A percentile compares a stretch with the other conserved stretches of the same genome.
phyloP scores from a whole-genome alignment of 2,888 invertebrate species.

The Hydrotaea cyrtoneurina region DNA sequence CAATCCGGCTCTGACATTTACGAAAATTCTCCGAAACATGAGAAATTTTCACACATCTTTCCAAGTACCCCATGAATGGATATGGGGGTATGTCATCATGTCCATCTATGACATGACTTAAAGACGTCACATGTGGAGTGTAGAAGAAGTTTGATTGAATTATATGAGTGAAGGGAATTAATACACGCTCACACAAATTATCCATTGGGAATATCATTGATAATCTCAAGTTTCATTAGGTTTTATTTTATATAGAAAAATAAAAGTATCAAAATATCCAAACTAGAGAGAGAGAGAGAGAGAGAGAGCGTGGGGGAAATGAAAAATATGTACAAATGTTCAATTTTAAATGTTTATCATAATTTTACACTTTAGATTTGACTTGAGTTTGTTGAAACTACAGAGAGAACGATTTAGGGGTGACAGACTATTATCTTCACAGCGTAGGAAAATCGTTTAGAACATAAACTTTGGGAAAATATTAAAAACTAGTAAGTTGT shows the following conservation, averaged over 20 bases:
- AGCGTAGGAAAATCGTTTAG: too few species aligned
- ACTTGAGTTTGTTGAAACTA: not conserved
- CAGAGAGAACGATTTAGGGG: not conserved
- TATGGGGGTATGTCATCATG: not conserved
- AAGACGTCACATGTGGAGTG: not conserved
- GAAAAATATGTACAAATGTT: not conserved
- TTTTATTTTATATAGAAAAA: not conserved
- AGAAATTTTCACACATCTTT: constrained; percentile 21
- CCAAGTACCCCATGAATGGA: not conserved
- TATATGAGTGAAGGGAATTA: not conserved
- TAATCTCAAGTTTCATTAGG: not conserved
- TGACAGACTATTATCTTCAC: too few species aligned
- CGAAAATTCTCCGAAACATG: not conserved
- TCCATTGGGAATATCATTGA: not conserved
- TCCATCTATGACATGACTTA: not conserved
- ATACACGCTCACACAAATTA: not conserved
- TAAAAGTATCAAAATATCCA: not conserved
- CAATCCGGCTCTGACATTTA: not conserved
- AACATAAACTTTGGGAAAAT: too few species aligned
- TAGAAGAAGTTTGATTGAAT: not conserved
- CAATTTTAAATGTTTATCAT: not conserved
- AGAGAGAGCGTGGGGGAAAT: not conserved
- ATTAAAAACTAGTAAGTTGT: too few species aligned
- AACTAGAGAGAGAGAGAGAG: not conserved
- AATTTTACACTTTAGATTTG: not conserved